phyloP scores from a whole-genome alignment of 1,140 invertebrate species.

The Drosophila ambigua region DNA sequence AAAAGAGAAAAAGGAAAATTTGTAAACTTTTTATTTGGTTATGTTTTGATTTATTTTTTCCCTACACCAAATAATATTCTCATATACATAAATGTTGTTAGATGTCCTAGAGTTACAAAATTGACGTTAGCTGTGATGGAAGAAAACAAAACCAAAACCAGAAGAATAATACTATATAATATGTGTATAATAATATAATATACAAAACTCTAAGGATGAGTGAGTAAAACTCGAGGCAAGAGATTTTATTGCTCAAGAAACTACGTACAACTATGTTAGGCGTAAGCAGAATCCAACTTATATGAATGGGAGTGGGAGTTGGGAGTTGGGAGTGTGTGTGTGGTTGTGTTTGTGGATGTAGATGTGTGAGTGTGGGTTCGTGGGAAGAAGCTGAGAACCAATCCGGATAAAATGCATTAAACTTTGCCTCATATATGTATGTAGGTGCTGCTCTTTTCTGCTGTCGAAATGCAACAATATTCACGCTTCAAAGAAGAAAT shows the following conservation, averaged over 20 bases:
- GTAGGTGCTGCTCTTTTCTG: no score
- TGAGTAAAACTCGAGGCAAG: not conserved
- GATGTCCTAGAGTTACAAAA: conserved; percentile 46
- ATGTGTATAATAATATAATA: conserved; percentile 5
- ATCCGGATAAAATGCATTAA: not conserved
- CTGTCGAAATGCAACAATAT: no score
- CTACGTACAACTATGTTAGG: not conserved
- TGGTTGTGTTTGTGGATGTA: not conserved
- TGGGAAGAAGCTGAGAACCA: not conserved
- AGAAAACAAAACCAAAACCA: conserved; percentile 36
- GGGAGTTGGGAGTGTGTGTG: not conserved
- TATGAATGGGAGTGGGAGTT: no score
- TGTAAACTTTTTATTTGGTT: conserved; percentile 15
- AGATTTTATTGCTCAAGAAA: conserved; percentile 30
- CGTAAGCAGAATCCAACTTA: not conserved
- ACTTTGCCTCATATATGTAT: not conserved
- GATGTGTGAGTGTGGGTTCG: not conserved
- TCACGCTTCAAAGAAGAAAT: no score
- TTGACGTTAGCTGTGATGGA: conserved; percentile 74
- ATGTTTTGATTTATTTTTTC: conserved; percentile 3
- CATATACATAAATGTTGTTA: conserved; percentile 28
- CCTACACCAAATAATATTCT: conserved; percentile 4
- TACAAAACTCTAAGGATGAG: conserved; percentile 1
- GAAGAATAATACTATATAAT: conserved; percentile 10
- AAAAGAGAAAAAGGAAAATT: conserved; percentile 7